phyloP scores from a whole-genome alignment of 2,888 invertebrate species.

The Epistrophella euchroma region DNA sequence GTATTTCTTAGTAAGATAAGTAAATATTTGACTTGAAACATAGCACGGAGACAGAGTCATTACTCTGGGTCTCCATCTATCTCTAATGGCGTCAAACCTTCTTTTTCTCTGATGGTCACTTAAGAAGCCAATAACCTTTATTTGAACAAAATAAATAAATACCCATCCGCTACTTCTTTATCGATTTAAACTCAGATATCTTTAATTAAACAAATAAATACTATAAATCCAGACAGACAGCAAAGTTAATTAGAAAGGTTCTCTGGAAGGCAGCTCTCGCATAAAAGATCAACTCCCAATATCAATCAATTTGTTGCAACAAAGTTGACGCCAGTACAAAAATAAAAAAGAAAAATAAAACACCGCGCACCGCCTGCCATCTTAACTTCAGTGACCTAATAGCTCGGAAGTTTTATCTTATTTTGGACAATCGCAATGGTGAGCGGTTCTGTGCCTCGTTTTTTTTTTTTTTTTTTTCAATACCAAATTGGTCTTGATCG shows the following conservation, averaged over 20 bases:
- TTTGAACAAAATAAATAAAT: background rate
- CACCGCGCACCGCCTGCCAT: conserved; percentile 18
- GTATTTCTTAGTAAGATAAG: conserved; percentile 32
- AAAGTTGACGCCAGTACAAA: conserved; percentile 31
- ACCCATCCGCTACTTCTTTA: conserved; percentile 9
- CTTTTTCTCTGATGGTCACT: conserved; percentile 25
- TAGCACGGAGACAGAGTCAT: background rate
- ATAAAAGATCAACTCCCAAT: conserved; percentile 22
- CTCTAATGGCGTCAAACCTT: conserved; percentile 19
- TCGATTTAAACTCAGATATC: conserved; percentile 37
- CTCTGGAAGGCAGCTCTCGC: background rate
- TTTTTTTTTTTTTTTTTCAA: background rate
- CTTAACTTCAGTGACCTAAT: conserved; percentile 55
- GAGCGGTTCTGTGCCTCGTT: conserved; percentile 30
- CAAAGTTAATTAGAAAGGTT: conserved; percentile 31
- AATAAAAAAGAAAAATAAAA: background rate
- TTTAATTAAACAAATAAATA: conserved; percentile 33
- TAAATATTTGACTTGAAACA: conserved; percentile 40
- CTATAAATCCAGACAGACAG: conserved; percentile 2
- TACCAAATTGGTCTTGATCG: conserved; percentile 64
- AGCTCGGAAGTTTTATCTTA: conserved; percentile 61
- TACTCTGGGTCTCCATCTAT: background rate
- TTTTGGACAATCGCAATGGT: conserved; percentile 68
- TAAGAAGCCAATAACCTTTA: conserved; percentile 45
- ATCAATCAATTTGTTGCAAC: conserved; percentile 48